phyloP scores from a whole-genome alignment of 1,140 invertebrate species.

The Calliopsis andreniformis region DNA sequence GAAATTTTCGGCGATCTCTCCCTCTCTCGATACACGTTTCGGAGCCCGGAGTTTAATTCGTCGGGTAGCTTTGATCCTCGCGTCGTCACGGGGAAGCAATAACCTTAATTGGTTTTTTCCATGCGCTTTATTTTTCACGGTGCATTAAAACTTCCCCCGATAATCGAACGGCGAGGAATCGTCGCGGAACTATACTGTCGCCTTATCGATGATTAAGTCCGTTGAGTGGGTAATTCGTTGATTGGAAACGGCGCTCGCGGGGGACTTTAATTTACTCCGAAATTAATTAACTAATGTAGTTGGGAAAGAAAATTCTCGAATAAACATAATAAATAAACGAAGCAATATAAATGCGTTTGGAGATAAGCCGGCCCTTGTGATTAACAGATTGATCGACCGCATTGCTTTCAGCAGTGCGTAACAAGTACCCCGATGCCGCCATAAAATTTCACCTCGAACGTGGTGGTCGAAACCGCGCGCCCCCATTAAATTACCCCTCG shows the following conservation, averaged over 20 bases:
- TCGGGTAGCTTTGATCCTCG: conserved; percentile 52
- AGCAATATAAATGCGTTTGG: no score
- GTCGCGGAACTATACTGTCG: neutral
- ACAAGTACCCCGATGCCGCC: neutral
- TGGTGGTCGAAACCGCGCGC: neutral
- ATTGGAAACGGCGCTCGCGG: neutral
- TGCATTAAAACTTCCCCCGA: conserved; percentile 24
- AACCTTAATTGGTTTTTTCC: conserved; percentile 53
- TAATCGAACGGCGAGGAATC: conserved; percentile 18
- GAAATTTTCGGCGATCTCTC: conserved; percentile 21
- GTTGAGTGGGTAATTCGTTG: neutral
- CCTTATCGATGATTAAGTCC: conserved; percentile 18
- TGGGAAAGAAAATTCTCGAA: no score
- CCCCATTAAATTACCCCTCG: conserved; percentile 50
- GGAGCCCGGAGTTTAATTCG: conserved; percentile 44
- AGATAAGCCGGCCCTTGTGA: neutral
- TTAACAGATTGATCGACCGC: conserved; percentile 15
- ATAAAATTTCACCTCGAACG: conserved; percentile 33
- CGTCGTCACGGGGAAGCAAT: conserved; percentile 44
- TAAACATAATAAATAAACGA: no score
- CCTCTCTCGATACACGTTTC: neutral
- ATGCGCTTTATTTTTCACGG: conserved; percentile 49
- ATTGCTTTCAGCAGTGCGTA: neutral
- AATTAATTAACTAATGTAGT: no score
- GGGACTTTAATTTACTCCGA: neutral